Conservation (phyloP, 1,140 invertebrate species). For the Dendrolimus punctatus region DNA sequence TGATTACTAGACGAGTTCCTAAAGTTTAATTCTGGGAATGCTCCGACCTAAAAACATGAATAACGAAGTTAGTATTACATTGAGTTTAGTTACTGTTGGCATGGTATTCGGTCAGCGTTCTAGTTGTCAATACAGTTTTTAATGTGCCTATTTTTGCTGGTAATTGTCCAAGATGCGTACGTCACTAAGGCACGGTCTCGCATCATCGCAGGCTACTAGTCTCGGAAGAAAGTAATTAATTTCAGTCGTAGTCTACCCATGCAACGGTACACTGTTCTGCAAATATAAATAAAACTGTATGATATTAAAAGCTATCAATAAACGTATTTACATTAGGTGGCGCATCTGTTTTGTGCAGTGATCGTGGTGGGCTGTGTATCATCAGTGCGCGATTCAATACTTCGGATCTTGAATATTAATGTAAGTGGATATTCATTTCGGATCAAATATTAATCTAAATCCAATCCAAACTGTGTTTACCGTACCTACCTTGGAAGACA, state of each 20-base stretch:
- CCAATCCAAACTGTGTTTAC: no score
- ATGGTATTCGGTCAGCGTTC: constrained; percentile 56
- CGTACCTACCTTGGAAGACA: no score
- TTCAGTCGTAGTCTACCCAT: constrained; percentile 51
- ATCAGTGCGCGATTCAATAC: no score
- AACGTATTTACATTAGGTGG: constrained; percentile 22
- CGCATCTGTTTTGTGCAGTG: constrained; percentile 13
- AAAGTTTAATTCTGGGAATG: no score
- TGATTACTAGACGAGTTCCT: no score
- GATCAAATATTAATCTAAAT: no score
- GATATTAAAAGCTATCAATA: constrained; percentile 41
- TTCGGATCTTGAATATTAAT: no score
- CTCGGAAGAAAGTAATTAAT: constrained; percentile 50
- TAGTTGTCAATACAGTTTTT: constrained; percentile 54
- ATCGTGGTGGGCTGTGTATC: not conserved
- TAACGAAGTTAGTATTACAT: constrained; percentile 1
- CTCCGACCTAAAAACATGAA: no score
- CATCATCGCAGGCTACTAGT: constrained; percentile 24
- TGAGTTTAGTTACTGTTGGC: constrained; percentile 41
- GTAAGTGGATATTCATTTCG: no score
- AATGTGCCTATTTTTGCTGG: constrained; percentile 60
- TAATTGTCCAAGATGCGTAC: constrained; percentile 57
- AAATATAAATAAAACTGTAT: constrained; percentile 48
- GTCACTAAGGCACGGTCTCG: constrained; percentile 38
- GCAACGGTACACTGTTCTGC: constrained; percentile 38